These are phyloP conservation scores for Nemotelus nigrinus DNA, from an alignment of 2,888 invertebrate species.

Conservation along the genomic window DNA sequence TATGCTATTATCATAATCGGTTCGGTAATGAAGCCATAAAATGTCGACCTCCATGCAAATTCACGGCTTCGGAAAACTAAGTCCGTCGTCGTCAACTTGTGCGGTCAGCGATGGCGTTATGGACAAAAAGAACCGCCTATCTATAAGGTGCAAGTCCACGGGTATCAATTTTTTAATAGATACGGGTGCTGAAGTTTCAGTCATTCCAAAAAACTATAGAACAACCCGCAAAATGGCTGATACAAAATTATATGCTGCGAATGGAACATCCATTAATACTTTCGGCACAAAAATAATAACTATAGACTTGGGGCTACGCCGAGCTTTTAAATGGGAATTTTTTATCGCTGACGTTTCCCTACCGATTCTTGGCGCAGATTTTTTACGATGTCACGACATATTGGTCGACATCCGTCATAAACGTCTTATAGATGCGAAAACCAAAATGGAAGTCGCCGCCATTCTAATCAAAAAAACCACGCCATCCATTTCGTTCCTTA, in stretches of 20 bases:
- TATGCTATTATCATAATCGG: background rate
- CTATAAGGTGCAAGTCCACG: background rate
- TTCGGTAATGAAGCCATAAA: background rate
- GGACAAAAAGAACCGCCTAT: background rate
- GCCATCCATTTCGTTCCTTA: background rate
- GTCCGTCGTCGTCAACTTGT: background rate
- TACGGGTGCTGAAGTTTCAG: constrained; percentile 8
- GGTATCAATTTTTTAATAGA: background rate
- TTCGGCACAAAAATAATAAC: background rate
- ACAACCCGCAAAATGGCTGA: background rate
- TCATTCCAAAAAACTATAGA: background rate
- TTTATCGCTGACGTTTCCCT: background rate
- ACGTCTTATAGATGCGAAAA: background rate
- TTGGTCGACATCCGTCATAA: background rate
- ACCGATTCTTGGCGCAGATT: constrained; percentile 22
- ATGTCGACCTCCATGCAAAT: background rate
- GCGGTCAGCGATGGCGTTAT: background rate
- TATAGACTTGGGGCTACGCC: background rate
- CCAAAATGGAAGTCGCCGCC: background rate
- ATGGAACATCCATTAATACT: constrained; percentile 12
- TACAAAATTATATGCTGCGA: constrained; percentile 3
- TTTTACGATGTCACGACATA: background rate
- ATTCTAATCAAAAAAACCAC: background rate
- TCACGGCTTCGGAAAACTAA: background rate
- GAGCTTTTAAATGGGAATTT: background rate